Base-by-base conservation (phyloP, 2,888 invertebrate species). In the Fissipunctia ypsillon region DNA sequence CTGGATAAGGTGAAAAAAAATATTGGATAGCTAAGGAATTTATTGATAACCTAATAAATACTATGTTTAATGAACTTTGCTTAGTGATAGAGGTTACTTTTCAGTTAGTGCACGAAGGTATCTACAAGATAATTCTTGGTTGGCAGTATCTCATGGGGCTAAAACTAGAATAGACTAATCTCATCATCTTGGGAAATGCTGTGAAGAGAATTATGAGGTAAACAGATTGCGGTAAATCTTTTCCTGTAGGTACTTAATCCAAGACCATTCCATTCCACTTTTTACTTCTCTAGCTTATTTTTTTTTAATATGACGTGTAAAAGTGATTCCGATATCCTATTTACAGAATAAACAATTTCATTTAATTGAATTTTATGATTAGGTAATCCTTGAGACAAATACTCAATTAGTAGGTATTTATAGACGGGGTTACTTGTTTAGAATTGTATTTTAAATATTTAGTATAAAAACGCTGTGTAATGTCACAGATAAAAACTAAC, bases 401-500 rank as follows among this genome's bases (percentile, higher is more conserved):
- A 35, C 38, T 45, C 2, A 45, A 50, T n/a, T 76, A 66, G 22
- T 66, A 5, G 14, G 14, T 76, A 68, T 77, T 77, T 78, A 77
- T 67, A 64, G 59, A 60, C 71, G 48, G 82, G 38, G 66, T 54
- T 79, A 69, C n/a, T 76, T 57, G 9, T 59, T 61, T 41, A 57
- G 31, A 77, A 65, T 50, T 64, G 41, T 57, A 61, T 68, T 81
- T 43, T 7, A 67, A 61, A 77, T 52, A 67, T 59, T 68, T n/a
- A 31, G 22, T 12, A 67, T 38, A 82, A 80, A 82, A 80, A 68
- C 71, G 43, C 14, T 60, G 22, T 38, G 52, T 70, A 50, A 45
- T 56, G 73, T 72, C 61, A 64, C 59, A 52, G 56, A 73, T 57
- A 73, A 70, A 77, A 79, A 69, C 52, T 14, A 71, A 14, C 50